A percentile compares a stretch with the other conserved stretches of the same genome.
These are phyloP conservation scores for Mastomys coucha DNA, from an alignment of 2,113 vertebrate genomes.

Conservation along the genomic window DNA sequence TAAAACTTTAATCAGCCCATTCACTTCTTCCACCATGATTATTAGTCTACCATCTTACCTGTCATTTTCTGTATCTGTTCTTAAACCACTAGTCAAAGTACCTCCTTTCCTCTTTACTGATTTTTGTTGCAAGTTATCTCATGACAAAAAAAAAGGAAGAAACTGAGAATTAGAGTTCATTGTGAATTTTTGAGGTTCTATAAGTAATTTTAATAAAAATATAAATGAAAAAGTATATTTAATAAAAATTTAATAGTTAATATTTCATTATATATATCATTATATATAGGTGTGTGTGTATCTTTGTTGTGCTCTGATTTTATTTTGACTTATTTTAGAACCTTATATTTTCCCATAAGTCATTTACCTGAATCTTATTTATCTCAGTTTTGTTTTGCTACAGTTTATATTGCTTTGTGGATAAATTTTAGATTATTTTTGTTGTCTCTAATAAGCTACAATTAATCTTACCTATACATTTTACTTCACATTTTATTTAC, in stretches of 20 bases:
- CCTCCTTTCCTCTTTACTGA: not conserved
- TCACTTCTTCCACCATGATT: not conserved
- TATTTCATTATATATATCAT: not conserved
- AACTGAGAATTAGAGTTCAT: not conserved
- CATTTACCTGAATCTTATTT: not conserved
- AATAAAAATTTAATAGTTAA: not conserved
- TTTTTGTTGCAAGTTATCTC: not conserved
- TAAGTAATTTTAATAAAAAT: not conserved
- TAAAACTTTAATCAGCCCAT: not conserved
- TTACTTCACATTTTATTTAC: slow-evolving; percentile 5
- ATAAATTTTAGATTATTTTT: not conserved
- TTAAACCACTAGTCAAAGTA: not conserved
- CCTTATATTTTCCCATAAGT: not conserved
- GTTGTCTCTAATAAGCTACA: not conserved
- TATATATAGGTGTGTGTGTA: no score
- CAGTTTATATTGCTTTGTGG: not conserved
- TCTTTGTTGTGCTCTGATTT: not conserved
- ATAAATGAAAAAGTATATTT: no score
- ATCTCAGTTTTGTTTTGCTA: not conserved
- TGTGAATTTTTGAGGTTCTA: not conserved
- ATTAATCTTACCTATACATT: not conserved
- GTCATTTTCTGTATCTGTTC: not conserved
- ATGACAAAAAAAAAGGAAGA: not conserved
- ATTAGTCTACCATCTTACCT: not conserved
- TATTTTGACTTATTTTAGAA: not conserved